A percentile compares a stretch with the other conserved stretches of the same genome.
Evolutionary conservation across 2,797 vertebrate species (phyloP).

Genomic region (Miopithecus talapoin): DNA sequence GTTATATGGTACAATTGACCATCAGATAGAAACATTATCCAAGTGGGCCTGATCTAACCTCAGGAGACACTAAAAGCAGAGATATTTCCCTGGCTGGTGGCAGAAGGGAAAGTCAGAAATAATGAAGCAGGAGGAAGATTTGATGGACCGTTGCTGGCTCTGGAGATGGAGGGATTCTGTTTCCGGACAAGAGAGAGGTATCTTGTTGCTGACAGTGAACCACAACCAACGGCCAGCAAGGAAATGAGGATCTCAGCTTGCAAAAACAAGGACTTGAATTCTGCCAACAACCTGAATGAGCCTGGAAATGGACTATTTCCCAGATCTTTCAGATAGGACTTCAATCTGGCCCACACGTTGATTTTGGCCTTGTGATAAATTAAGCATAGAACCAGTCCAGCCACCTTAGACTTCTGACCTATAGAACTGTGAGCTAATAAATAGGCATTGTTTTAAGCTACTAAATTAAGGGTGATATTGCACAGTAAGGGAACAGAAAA

Average conservation of each 20-base stretch:
- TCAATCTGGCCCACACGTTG: background rate
- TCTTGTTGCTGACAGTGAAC: background rate
- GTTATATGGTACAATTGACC: background rate
- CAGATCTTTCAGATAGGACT: background rate
- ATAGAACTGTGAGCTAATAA: background rate
- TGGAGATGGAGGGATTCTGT: background rate
- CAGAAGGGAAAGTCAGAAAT: background rate
- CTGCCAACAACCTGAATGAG: background rate
- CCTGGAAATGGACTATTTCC: background rate
- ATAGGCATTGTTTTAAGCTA: background rate
- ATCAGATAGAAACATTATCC: background rate
- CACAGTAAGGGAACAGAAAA: background rate
- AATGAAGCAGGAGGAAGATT: background rate
- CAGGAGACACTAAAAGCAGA: background rate
- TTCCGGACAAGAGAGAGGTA: background rate
- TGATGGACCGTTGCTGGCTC: background rate
- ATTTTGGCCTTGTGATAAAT: background rate
- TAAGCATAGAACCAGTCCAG: background rate
- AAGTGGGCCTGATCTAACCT: background rate
- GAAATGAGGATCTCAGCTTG: background rate
- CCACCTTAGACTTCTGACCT: background rate
- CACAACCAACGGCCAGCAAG: background rate
- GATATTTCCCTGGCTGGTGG: background rate
- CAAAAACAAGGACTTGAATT: background rate
- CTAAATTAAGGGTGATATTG: background rate